Base-by-base conservation (phyloP, 1,140 invertebrate species). In the Harlomillsia oculata region DNA sequence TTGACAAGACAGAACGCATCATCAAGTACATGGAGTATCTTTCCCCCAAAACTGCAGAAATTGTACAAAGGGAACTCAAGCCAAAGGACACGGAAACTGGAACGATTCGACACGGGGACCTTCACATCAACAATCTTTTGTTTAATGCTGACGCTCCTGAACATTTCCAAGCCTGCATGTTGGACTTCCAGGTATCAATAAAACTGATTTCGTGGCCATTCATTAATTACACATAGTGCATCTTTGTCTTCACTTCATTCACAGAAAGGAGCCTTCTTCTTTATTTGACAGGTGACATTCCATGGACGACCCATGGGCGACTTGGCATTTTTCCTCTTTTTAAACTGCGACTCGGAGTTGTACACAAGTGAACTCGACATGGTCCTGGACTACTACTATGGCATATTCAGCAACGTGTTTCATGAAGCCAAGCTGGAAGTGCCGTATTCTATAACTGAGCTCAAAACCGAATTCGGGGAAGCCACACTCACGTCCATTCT, bases 321-420 rank as follows among this genome's bases (percentile, higher is more conserved):
- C 39, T 16, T 53, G 8, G 23, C 37, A 5, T 43, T 53, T 26
- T 29, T 53, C 37, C 51, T 53, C 3, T 13, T 53, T 29, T 14
- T 29, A n/a, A 23, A 26, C 21, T 53, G 51, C 30, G 51, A 43
- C 6, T 43, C 34, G 3, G 26, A 23, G 8, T 20, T 13, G 11
- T 41, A 37, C 11, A 20, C 11, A 9, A 25, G n/a, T 6, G 20
- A 44, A 5, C 4, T 43, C n/a, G 25, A 53, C 5, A 18, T 14
- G 25, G 14, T 21, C 16, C 28, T 53, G 9, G 9, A 36, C 5
- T 29, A 28, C 8, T 53, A 53, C 39, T 21, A 53, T 26, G 16
- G 13, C 6, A 29, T 25, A 26, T 43, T 53, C 13, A 41, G 5
- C 8, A 20, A 20, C 4, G 20, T 39, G 9, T 20, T 53, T 14